These are phyloP conservation scores for Peromyscus californicus DNA, from an alignment of 2,113 vertebrate species.

Conservation along the genomic window DNA sequence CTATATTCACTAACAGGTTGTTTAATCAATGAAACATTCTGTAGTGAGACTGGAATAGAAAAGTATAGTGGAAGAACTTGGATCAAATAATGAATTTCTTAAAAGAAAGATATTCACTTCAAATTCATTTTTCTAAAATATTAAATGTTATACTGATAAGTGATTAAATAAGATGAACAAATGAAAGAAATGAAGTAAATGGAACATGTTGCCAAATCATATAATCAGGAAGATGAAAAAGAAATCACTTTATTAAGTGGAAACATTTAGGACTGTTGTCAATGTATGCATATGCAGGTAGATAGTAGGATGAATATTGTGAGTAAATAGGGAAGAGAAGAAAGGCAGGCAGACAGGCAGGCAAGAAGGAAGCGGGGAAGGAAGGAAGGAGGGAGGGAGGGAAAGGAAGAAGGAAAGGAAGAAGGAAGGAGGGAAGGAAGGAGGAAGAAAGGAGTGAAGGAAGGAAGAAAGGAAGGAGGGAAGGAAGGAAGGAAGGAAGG, in stretches of 20 bases:
- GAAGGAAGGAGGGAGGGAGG: background rate
- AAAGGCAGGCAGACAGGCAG: too few species aligned
- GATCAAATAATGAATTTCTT: background rate
- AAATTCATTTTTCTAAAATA: background rate
- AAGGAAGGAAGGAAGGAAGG: too few species aligned
- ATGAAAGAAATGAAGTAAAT: background rate
- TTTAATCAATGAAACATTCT: background rate
- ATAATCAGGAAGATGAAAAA: background rate
- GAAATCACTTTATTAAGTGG: background rate
- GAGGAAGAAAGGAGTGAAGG: background rate
- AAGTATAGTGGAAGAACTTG: background rate
- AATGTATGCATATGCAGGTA: background rate
- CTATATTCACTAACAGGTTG: background rate
- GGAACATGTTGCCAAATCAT: background rate
- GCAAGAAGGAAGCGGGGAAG: background rate
- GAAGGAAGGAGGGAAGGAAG: too few species aligned
- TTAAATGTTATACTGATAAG: background rate
- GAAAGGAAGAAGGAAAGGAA: rapidly evolving
- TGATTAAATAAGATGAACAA: background rate
- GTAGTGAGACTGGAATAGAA: background rate
- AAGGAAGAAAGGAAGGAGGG: background rate
- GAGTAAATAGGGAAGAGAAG: background rate
- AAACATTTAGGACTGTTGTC: background rate
- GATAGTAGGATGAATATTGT: background rate
- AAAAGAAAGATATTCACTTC: background rate